Conservation (phyloP, 2,113 vertebrate species). For the Podarcis muralis region DNA sequence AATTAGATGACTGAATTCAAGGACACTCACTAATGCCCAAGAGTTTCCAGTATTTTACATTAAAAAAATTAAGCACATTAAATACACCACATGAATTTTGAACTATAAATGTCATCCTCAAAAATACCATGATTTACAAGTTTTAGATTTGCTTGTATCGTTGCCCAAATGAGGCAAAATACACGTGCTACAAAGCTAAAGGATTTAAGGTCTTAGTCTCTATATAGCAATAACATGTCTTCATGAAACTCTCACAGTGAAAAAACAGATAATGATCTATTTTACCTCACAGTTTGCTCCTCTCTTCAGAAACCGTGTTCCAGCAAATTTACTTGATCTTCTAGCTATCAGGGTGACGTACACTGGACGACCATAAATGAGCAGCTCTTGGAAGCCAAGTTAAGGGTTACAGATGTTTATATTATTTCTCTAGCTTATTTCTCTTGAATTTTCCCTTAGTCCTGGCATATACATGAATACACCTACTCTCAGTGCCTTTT, state of each 20-base stretch:
- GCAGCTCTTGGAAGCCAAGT: constrained; percentile 83
- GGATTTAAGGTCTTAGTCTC: not conserved
- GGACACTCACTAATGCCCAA: not conserved
- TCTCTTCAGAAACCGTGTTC: constrained; percentile 97
- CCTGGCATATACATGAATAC: not conserved
- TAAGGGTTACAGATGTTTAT: constrained; percentile 68
- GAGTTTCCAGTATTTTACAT: not conserved
- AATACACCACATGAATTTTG: not conserved
- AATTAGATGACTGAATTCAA: not conserved
- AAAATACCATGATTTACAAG: not conserved
- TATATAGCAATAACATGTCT: not conserved
- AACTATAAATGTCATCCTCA: not conserved
- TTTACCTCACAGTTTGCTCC: constrained; percentile 95
- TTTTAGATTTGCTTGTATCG: not conserved
- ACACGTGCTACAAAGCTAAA: not conserved
- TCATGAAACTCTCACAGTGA: not conserved
- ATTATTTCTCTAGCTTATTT: not conserved
- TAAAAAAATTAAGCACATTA: not conserved
- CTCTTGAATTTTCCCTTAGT: not conserved
- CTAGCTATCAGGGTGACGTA: constrained; percentile 95
- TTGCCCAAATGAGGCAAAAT: not conserved
- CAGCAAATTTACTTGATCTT: constrained; percentile 95
- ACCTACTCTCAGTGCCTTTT: not conserved
- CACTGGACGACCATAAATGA: constrained; percentile 95
- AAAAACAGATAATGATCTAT: constrained; percentile 4